Percentiles rank a stretch among this genome's conserved stretches.
phyloP scores from a whole-genome alignment of 2,888 invertebrate genomes.

The Tinea semifulvella region DNA sequence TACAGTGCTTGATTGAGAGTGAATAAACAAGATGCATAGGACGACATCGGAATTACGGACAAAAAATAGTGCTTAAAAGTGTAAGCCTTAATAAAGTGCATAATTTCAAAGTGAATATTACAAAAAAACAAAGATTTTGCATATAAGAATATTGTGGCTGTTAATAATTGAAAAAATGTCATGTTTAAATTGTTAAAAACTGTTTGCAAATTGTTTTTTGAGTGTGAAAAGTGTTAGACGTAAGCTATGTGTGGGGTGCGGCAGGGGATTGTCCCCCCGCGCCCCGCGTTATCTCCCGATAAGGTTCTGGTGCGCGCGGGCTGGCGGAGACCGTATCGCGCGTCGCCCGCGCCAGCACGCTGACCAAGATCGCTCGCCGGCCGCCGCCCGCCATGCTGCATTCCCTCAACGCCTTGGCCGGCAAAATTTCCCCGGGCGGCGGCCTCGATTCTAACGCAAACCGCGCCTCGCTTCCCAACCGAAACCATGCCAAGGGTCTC shows the following conservation, averaged over 20 bases:
- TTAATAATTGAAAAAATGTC: too few species aligned
- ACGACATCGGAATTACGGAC: constrained; percentile 1
- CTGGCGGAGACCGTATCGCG: constrained; percentile 13
- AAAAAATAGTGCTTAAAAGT: constrained; percentile 8
- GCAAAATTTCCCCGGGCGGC: constrained; percentile 87
- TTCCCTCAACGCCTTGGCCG: constrained; percentile 87
- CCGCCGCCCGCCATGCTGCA: constrained; percentile 85
- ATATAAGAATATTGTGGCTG: too few species aligned
- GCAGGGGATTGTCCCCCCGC: constrained; percentile 25
- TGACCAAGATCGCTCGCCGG: constrained; percentile 58
- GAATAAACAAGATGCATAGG: constrained; percentile 6
- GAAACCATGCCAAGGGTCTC: constrained; percentile 48
- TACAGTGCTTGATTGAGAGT: too few species aligned
- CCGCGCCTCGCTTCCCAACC: constrained; percentile 65
- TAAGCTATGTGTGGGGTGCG: constrained; percentile 12
- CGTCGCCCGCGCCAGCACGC: constrained; percentile 37
- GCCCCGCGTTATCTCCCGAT: constrained; percentile 15
- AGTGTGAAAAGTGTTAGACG: constrained; percentile 12
- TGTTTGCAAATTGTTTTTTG: too few species aligned
- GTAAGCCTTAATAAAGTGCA: constrained; percentile 1
- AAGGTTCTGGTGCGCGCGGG: constrained; percentile 10
- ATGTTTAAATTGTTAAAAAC: too few species aligned
- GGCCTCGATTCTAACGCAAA: constrained; percentile 76
- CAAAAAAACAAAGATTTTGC: too few species aligned
- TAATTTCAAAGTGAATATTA: too few species aligned